phyloP scores from a whole-genome alignment of 2,888 invertebrate species.

The Gibbula magus region DNA sequence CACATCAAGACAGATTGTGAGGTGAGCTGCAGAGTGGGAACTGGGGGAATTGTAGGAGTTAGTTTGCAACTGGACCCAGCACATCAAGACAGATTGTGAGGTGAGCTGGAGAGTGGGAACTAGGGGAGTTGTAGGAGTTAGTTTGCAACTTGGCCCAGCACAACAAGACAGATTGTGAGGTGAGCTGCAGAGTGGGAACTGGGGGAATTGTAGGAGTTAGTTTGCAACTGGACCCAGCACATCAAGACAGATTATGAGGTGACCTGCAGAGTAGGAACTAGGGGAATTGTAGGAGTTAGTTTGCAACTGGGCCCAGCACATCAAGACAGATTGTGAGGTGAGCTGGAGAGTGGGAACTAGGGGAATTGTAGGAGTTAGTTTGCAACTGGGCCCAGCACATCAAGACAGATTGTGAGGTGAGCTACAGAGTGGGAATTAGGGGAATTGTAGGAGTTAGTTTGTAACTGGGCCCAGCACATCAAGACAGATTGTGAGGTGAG shows the following conservation, averaged over 20 bases:
- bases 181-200: conserved; percentile 56
- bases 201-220: neutral
- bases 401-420: conserved; percentile 82
- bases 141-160: conserved; percentile 82
- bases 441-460: neutral
- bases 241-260: conserved; percentile 85
- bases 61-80: conserved; percentile 81
- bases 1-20: conserved; percentile 87
- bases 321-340: conserved; percentile 83
- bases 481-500: conserved; percentile 82
- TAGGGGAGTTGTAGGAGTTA: neutral
- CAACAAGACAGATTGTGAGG: conserved; percentile 85
- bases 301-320: conserved; percentile 84
- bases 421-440: neutral
- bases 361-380: neutral
- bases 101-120: conserved; percentile 68
- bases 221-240: conserved; percentile 82
- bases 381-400: conserved; percentile 85
- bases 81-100: conserved; percentile 86
- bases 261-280: conserved; percentile 29
- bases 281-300: neutral
- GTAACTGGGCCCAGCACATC: conserved; percentile 86
- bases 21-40: conserved; percentile 69
- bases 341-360: conserved; percentile 23
- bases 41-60: neutral